A percentile compares a stretch with the other conserved stretches of the same genome.
These are phyloP conservation scores for Temnothorax rugatulus DNA, from an alignment of 2,888 invertebrate species.

Conservation along the genomic window DNA sequence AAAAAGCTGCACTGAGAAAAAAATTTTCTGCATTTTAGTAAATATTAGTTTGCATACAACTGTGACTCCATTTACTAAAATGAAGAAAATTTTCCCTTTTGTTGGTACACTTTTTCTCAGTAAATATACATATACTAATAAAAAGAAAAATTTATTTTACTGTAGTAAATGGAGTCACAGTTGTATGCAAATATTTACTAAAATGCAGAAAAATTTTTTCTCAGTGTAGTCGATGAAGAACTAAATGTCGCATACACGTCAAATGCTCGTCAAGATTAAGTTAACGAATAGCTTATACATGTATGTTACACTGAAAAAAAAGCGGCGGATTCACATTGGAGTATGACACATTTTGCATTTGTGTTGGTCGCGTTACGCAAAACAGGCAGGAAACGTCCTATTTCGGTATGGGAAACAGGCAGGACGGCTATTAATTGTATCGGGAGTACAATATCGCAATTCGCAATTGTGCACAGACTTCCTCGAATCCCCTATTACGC, in stretches of 20 bases:
- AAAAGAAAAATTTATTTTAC: too few species aligned
- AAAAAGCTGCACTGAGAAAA: too few species aligned
- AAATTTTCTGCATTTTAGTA: too few species aligned
- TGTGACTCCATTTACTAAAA: too few species aligned
- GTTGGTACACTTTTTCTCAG: too few species aligned
- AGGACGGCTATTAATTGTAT: slow-evolving; percentile 56
- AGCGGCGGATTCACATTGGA: neutral
- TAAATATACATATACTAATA: too few species aligned
- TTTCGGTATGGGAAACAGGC: slow-evolving; percentile 40
- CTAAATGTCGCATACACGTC: neutral
- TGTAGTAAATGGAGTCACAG: too few species aligned
- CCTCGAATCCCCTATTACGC: slow-evolving; percentile 27
- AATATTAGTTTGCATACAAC: too few species aligned
- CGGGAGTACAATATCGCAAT: slow-evolving; percentile 47
- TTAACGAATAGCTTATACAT: neutral
- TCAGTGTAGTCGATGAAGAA: neutral
- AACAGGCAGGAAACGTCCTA: slow-evolving; percentile 46
- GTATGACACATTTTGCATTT: neutral
- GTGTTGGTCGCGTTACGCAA: slow-evolving; percentile 39
- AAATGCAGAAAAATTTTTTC: too few species aligned
- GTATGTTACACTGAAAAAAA: neutral
- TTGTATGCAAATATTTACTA: too few species aligned
- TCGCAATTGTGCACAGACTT: slow-evolving; percentile 28
- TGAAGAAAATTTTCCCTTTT: too few species aligned
- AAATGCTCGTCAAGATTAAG: neutral